Evolutionary conservation across 2,888 invertebrate genomes (phyloP), one percentile per base, ranked within the genome.

Genomic region (Blera fallax): DNA sequence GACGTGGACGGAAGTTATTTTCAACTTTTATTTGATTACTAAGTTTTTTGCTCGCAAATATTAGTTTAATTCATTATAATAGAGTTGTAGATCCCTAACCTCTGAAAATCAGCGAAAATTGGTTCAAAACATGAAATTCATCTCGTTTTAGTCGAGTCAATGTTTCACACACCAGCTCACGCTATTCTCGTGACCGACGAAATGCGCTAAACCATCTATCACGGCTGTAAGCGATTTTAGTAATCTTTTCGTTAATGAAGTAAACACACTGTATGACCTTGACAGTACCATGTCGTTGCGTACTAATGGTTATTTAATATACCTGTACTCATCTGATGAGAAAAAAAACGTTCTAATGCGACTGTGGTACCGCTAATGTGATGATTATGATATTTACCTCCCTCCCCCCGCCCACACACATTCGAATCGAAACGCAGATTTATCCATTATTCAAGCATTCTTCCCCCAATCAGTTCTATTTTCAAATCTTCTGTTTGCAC

Each of bases 281-380:
- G 65, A 56, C 45, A 24, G 14, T 43, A 43, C 14, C 8, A 10
- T 60, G 27, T 2, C 8, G 24, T 62, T 69, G 52, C 24, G 34
- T 58, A 58, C 54, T 62, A 70, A 81, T 76, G 40, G 50, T 43
- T 74, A 40, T 69, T 81, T 48, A 74, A 74, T 62, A n/a, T 52
- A 37, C 14, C 27, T 18, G 18, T 21, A 34, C 8, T 16, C 0
- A 1, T 2, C 40, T 7, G 5, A n/a, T 1, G 8, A 43, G 11
- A 29, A 5, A 48, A 14, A 14, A 48, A 14, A 14, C n/a, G 8
- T 48, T 52, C 43, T 34, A 62, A 60, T 40, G 27, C 27, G 10
- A 34, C 21, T 69, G 62, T 37, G 14, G 32, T 11, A 18, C 18
- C 5, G 37, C 21, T 64, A 69, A 62, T 56, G 21, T 16, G 29